Conservation (phyloP, 2,888 invertebrate genomes). For the Podotricha telesiphe region DNA sequence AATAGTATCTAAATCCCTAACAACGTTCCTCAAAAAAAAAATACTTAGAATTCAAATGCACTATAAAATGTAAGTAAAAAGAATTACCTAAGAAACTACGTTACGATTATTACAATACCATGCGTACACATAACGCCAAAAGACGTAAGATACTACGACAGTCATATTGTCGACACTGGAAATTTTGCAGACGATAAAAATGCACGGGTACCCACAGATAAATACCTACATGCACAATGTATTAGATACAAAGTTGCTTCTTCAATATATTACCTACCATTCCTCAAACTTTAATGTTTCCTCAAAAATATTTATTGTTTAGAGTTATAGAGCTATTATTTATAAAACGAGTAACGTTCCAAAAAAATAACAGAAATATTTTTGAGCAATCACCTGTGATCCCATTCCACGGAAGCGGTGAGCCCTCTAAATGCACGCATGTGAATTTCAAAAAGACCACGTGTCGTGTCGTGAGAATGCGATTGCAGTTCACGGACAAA, state of each 20-base stretch:
- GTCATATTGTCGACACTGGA: slow-evolving; percentile 19
- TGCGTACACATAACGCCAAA: slow-evolving; percentile 42
- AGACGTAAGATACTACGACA: slow-evolving; percentile 31
- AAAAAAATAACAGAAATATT: slow-evolving; percentile 55
- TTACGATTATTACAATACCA: slow-evolving; percentile 40
- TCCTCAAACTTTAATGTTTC: slow-evolving; percentile 48
- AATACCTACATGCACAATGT: slow-evolving; percentile 77
- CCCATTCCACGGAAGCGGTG: slow-evolving; percentile 80
- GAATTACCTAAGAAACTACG: slow-evolving; percentile 37
- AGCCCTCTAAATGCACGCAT: slow-evolving; percentile 74
- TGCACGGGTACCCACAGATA: slow-evolving; percentile 34
- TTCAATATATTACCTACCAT: slow-evolving; percentile 56
- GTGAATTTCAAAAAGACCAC: slow-evolving; percentile 65
- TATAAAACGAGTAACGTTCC: not conserved
- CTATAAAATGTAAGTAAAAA: slow-evolving; percentile 36
- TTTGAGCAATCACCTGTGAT: slow-evolving; percentile 64
- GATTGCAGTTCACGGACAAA: slow-evolving; percentile 62
- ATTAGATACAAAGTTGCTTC: slow-evolving; percentile 59
- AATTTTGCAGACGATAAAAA: slow-evolving; percentile 43
- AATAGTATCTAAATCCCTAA: not conserved
- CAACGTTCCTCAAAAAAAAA: slow-evolving; percentile 9
- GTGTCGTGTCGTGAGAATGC: slow-evolving; percentile 74
- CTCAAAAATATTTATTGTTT: slow-evolving; percentile 63
- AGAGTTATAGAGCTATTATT: not conserved
- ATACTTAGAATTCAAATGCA: slow-evolving; percentile 38